phyloP scores from a whole-genome alignment of 2,888 invertebrate species.

The Megamerina dolium region DNA sequence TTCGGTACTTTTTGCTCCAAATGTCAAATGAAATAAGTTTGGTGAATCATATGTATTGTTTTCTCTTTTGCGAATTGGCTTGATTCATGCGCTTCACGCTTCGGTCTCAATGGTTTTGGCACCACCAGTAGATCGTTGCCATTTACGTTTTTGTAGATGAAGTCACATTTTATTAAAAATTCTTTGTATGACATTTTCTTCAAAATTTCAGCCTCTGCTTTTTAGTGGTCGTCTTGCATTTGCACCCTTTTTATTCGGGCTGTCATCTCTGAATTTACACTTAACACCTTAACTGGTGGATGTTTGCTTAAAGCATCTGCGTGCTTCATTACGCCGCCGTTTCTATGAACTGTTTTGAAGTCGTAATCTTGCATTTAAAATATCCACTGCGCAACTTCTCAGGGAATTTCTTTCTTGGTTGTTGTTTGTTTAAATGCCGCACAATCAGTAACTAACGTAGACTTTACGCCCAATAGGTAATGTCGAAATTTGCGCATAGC shows the following conservation, averaged over 20 bases:
- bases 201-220: conserved; percentile 14
- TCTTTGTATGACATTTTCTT: conserved; percentile 11
- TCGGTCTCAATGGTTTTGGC: conserved; percentile 12
- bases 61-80: conserved; percentile 13
- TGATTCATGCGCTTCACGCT: conserved; percentile 11
- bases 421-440: conserved; percentile 14
- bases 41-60: conserved; percentile 10
- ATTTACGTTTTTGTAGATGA: conserved; percentile 12
- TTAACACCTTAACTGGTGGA: too few relatives aligned
- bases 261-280: conserved; percentile 2
- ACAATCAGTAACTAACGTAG: conserved; percentile 15
- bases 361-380: conserved; percentile 11
- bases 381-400: conserved; percentile 16
- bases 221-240: conserved; percentile 13
- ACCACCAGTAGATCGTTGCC: conserved; percentile 14
- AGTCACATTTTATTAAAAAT: conserved; percentile 12
- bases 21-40: conserved; percentile 15
- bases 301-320: conserved; percentile 9
- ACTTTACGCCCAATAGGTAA: too few relatives aligned
- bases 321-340: conserved; percentile 5
- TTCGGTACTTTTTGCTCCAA: conserved; percentile 10
- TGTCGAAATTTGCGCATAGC: conserved; percentile 15
- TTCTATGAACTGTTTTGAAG: conserved; percentile 7
- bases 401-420: conserved; percentile 8
- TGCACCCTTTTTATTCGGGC: conserved; percentile 9